Evolutionary conservation across 2,797 vertebrate species (phyloP).

Genomic region (Eurystomus glaucurus): DNA sequence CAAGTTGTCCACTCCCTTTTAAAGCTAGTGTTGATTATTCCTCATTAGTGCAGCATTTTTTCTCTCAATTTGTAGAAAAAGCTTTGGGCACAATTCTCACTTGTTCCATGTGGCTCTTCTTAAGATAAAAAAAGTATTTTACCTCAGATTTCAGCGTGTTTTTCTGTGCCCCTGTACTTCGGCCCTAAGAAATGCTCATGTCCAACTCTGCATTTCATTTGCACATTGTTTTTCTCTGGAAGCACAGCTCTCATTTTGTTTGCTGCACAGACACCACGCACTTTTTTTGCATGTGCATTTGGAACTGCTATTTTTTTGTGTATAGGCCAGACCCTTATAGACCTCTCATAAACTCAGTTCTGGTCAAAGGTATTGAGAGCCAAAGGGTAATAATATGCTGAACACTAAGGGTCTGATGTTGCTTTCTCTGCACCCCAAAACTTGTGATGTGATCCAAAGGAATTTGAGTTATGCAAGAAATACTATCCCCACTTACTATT

Average conservation of each 20-base stretch:
- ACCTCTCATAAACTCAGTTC: constrained; percentile 23
- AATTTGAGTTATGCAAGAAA: constrained; percentile 3
- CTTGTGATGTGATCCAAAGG: neutral
- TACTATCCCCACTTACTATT: neutral
- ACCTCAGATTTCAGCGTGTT: neutral
- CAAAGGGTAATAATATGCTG: constrained; percentile 36
- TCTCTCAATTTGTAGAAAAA: constrained; percentile 71
- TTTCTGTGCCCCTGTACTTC: neutral
- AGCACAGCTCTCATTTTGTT: constrained; percentile 73
- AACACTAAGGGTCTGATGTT: constrained; percentile 56
- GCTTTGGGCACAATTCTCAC: constrained; percentile 77
- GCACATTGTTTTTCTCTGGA: constrained; percentile 72
- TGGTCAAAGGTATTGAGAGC: constrained; percentile 30
- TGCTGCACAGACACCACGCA: constrained; percentile 66
- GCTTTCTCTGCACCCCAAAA: constrained; percentile 42
- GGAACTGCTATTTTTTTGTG: constrained; percentile 60
- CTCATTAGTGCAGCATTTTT: constrained; percentile 53
- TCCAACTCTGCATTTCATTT: constrained; percentile 75
- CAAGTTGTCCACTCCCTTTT: neutral
- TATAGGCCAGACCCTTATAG: constrained; percentile 36
- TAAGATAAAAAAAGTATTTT: constrained; percentile 63
- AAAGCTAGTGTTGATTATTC: constrained; percentile 16
- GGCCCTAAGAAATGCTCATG: constrained; percentile 76
- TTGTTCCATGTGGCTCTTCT: constrained; percentile 74
- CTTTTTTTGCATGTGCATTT: constrained; percentile 81